Conservation (phyloP, 2,797 vertebrate genomes). For the Alauda arvensis region DNA sequence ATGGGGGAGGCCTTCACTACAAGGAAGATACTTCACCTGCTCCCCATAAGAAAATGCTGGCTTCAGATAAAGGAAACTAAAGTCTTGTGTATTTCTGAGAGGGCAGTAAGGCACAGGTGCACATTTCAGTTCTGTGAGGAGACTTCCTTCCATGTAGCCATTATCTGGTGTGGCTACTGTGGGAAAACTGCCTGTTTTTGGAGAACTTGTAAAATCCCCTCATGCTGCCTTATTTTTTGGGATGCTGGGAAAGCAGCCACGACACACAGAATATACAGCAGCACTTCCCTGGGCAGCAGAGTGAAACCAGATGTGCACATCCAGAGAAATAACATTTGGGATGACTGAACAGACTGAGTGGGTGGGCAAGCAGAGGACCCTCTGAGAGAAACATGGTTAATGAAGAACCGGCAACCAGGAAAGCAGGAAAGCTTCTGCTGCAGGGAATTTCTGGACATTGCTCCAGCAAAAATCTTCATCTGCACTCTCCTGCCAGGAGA, state of each 20-base stretch:
- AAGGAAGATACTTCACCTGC: background rate
- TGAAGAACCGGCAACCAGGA: constrained; percentile 57
- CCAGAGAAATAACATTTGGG: constrained; percentile 70
- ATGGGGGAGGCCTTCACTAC: background rate
- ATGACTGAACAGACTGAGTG: constrained; percentile 71
- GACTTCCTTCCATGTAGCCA: constrained; percentile 33
- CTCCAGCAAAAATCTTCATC: background rate
- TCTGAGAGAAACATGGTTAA: constrained; percentile 53
- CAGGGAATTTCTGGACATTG: constrained; percentile 23
- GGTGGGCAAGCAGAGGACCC: constrained; percentile 68
- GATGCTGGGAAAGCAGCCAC: constrained; percentile 75
- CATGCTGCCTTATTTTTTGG: constrained; percentile 66
- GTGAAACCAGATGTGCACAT: constrained; percentile 74
- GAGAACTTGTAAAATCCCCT: constrained; percentile 74
- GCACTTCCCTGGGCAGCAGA: constrained; percentile 71
- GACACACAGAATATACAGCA: constrained; percentile 69
- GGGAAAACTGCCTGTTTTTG: constrained; percentile 58
- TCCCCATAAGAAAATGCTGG: background rate
- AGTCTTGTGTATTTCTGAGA: background rate
- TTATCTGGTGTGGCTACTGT: constrained; percentile 58
- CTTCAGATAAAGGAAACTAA: background rate
- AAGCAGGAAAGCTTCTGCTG: constrained; percentile 43
- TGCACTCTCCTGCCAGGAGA: background rate
- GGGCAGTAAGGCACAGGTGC: constrained; percentile 45
- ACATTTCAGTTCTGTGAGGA: constrained; percentile 1